Percentiles rank a stretch among this genome's conserved stretches.
phyloP scores from a whole-genome alignment of 2,888 invertebrate genomes.

The Drosophila kuntzei region DNA sequence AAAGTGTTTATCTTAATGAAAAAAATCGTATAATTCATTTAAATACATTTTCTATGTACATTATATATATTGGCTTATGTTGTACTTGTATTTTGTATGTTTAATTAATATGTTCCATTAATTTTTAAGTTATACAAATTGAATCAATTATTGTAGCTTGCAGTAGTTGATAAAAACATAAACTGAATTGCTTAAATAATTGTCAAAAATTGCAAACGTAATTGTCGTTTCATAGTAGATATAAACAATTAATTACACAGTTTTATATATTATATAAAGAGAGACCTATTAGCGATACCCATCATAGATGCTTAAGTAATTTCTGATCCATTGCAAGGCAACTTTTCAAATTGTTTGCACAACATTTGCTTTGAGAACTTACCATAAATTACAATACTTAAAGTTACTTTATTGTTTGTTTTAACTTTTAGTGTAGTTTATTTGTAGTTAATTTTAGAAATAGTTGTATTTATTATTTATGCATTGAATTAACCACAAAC shows the following conservation, averaged over 20 bases:
- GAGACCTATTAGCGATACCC: conserved; percentile 73
- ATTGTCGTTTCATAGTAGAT: conserved; percentile 41
- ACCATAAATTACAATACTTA: conserved; percentile 72
- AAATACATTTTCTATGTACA: conserved; percentile 46
- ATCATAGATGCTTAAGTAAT: conserved; percentile 56
- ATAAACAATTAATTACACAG: conserved; percentile 32
- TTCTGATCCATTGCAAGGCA: conserved; percentile 47
- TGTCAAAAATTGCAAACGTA: conserved; percentile 83
- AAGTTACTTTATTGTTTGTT: conserved; percentile 64
- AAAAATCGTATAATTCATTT: conserved; percentile 68
- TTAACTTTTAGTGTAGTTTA: conserved; percentile 36
- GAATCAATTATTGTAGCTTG: conserved; percentile 80
- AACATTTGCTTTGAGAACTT: conserved; percentile 61
- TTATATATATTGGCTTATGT: conserved; percentile 55
- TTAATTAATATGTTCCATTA: conserved; percentile 13
- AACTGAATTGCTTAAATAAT: conserved; percentile 79
- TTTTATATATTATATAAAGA: conserved; percentile 21
- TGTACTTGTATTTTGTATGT: conserved; percentile 28
- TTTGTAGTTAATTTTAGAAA: conserved; percentile 39
- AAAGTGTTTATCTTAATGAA: conserved; percentile 83
- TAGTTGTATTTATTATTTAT: conserved; percentile 32
- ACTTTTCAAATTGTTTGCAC: conserved; percentile 72
- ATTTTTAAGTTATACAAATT: conserved; percentile 56
- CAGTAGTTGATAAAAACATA: conserved; percentile 71
- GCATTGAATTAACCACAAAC: conserved; percentile 71